phyloP scores from a whole-genome alignment of 2,113 vertebrate genomes.

The Phocoena sinus region DNA sequence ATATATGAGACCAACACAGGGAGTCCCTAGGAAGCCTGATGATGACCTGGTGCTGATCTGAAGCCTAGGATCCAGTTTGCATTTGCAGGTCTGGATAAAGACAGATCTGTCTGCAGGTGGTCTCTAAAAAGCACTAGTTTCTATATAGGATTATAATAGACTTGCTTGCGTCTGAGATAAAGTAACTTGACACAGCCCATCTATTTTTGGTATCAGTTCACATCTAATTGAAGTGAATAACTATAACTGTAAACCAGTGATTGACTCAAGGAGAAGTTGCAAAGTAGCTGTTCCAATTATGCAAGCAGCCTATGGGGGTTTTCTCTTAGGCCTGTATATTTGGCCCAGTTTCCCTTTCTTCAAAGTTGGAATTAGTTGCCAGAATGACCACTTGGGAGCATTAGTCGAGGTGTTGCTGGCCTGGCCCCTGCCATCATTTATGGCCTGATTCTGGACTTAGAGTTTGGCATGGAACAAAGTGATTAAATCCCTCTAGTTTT shows the following conservation, averaged over 20 bases:
- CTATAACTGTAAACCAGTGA: slow-evolving; percentile 17
- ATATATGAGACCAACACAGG: background rate
- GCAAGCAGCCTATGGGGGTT: background rate
- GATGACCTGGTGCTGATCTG: background rate
- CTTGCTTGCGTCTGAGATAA: background rate
- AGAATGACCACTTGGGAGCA: background rate
- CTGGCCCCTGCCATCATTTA: background rate
- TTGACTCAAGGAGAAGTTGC: background rate
- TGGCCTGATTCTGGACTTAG: background rate
- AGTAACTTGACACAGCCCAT: background rate
- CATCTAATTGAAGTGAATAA: background rate
- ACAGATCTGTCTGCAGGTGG: background rate
- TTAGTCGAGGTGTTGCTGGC: background rate
- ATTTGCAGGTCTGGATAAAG: background rate
- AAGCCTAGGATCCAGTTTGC: background rate
- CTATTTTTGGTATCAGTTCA: background rate
- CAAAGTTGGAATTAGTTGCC: background rate
- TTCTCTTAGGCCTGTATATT: background rate
- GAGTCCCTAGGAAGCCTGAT: background rate
- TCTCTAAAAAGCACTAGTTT: background rate
- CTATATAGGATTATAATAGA: background rate
- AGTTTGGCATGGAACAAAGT: background rate
- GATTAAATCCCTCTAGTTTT: slow-evolving; percentile 31
- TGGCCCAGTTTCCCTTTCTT: background rate
- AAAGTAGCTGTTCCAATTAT: background rate